Evolutionary conservation across 2,113 vertebrate genomes (phyloP), one percentile per base, ranked within the genome.

Genomic region (Anguilla japonica): DNA sequence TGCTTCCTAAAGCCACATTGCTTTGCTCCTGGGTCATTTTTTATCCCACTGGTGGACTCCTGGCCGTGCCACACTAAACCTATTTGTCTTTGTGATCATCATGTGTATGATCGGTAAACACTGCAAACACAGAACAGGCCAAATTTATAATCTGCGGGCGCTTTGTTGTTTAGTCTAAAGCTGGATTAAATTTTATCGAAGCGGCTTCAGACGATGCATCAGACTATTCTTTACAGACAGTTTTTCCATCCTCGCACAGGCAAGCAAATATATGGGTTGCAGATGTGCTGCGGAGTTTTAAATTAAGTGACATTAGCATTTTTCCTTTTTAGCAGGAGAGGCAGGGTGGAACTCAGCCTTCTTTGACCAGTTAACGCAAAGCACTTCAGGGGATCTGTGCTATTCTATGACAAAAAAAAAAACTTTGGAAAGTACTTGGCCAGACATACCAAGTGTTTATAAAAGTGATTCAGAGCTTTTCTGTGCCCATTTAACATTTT

Each of bases 111-210:
- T 79, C 82, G 86, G 87, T 91, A 90, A 90, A 89, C 89, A 90
- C 88, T 41, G 71, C 89, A 83, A 29, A 18, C 60, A 89, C 90
- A 92, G 91, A 90, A 88, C 85, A 83, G 53, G 89, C 90, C 89
- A 85, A 84, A 91, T 91, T 93, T 87, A 86, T 85, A 79, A 89
- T 57, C 75, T 87, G 88, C 86, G 82, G 83, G 90, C 88, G 90
- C 85, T 89, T 89, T 90, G 86, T 84, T 91, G 60, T 88, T 89
- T 91, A 92, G 89, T 91, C 92, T 91, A 92, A 92, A 92, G 86
- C 88, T 92, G 90, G 88, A 90, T 92, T 92, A 91, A 88, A 89
- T 88, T 83, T 90, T 89, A 91, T 90, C 91, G 90, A 91, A 89
- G 87, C 85, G 79, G 88, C 87, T 87, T 88, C 83, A 91, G 90